Conservation (phyloP, 2,113 vertebrate genomes). For the Girardinichthys multiradiatus region DNA sequence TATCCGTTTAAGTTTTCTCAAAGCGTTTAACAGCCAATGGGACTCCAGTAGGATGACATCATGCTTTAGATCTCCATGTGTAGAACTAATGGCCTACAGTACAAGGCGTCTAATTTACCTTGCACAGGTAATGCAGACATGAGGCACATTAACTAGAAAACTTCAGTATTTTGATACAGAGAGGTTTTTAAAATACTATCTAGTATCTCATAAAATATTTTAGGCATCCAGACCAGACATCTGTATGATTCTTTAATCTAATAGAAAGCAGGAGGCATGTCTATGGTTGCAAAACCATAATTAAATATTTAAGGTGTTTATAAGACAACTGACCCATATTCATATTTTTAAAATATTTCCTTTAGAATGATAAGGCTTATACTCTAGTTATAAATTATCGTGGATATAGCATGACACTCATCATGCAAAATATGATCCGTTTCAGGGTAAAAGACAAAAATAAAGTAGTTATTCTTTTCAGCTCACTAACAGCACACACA, state of each 20-base stretch:
- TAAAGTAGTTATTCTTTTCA: too few relatives aligned
- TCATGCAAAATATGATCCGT: neutral
- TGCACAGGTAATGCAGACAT: neutral
- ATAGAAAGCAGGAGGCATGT: neutral
- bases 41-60: neutral
- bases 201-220: neutral
- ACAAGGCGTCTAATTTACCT: neutral
- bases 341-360: neutral
- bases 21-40: neutral
- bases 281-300: neutral
- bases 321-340: neutral
- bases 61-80: neutral
- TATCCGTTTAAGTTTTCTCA: constrained; percentile 18
- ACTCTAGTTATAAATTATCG: neutral
- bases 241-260: neutral
- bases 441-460: neutral
- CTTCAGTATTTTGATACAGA: neutral
- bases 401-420: neutral
- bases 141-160: neutral
- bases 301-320: neutral
- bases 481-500: too few relatives aligned
- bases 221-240: neutral
- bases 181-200: neutral
- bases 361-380: neutral
- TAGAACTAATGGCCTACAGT: neutral